A percentile compares a stretch with the other conserved stretches of the same genome.
Evolutionary conservation across 2,113 vertebrate species (phyloP).

Genomic region (Indicator maculatus): DNA sequence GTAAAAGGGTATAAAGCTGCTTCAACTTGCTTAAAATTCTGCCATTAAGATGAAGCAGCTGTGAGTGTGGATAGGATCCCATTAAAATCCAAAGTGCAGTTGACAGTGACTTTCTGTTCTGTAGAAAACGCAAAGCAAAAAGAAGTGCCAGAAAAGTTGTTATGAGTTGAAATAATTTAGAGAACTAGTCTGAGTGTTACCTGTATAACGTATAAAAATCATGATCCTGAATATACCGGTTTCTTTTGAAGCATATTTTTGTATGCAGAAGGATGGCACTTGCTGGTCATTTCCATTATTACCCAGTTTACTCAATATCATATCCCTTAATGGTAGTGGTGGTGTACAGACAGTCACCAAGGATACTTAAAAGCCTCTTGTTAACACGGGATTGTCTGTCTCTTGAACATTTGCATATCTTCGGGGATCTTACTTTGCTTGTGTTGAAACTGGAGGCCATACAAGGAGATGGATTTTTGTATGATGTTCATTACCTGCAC

Average conservation of each 20-base stretch:
- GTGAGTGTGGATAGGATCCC: fast-evolving
- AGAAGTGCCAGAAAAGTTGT: background rate
- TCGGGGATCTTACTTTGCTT: background rate
- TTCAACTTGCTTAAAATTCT: background rate
- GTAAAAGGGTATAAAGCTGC: background rate
- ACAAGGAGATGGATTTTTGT: slow-evolving; percentile 41
- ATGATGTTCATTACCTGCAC: slow-evolving; percentile 11
- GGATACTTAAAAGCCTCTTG: background rate
- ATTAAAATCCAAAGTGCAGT: background rate
- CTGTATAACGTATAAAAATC: background rate
- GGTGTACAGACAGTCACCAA: background rate
- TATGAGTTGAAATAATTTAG: background rate
- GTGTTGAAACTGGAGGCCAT: background rate
- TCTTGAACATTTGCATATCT: background rate
- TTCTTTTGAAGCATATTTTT: background rate
- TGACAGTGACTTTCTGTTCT: background rate
- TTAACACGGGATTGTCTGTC: background rate
- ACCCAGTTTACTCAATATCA: background rate
- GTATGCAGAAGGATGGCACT: background rate
- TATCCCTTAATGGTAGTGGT: background rate
- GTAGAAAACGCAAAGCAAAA: background rate
- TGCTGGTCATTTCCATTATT: background rate
- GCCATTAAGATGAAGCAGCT: background rate
- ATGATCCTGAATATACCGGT: background rate
- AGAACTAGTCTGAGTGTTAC: background rate